Evolutionary conservation across 2,888 invertebrate species (phyloP), one percentile per base, ranked within the genome.

Genomic region (Strigamia crassipes): DNA sequence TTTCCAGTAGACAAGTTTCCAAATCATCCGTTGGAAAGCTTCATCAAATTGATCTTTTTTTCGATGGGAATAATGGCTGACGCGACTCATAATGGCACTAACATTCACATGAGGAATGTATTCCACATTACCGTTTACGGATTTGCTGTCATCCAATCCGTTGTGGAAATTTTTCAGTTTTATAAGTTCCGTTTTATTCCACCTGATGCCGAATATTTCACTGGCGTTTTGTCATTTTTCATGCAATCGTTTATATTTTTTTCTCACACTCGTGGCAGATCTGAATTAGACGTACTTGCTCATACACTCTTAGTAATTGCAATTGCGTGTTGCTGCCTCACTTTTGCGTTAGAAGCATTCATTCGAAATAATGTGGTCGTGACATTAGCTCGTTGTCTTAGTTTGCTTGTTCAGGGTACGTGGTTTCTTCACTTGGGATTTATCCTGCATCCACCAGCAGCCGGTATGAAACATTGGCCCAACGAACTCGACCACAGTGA

Each of bases 401-500:
- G 88, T 82, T 86, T 87, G 0, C 83, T 89, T 15, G 85, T 90
- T 10, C 90, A 90, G 85, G 90, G 90, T 13, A 88, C 89, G 3
- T 90, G 90, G 90, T 89, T 90, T 86, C 88, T 87, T 85, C 89
- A 89, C 83, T 87, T 90, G 10, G 90, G 88, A 0, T 89, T 89
- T 85, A 89, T 90, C 82, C 85, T 90, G 31, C 89, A 90, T 85
- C 88, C 88, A 46, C 90, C 90, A 9, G 5, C 12, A 12, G 42
- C 83, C 12, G 85, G 85, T 0, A 83, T 82, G 83, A 84, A 84
- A 34, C 12, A 46, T n/a, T 46, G 46, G 46, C 9, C 13, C n/a
- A n/a, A 5, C 15, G 46, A 46, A 83, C 85, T 77, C 89, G 89
- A 89, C 86, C 88, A 89, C 84, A 86, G 86, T 1, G 85, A 88